phyloP scores from a whole-genome alignment of 35 echinoderm and acorn worm genomes.

The Lytechinus variegatus region DNA sequence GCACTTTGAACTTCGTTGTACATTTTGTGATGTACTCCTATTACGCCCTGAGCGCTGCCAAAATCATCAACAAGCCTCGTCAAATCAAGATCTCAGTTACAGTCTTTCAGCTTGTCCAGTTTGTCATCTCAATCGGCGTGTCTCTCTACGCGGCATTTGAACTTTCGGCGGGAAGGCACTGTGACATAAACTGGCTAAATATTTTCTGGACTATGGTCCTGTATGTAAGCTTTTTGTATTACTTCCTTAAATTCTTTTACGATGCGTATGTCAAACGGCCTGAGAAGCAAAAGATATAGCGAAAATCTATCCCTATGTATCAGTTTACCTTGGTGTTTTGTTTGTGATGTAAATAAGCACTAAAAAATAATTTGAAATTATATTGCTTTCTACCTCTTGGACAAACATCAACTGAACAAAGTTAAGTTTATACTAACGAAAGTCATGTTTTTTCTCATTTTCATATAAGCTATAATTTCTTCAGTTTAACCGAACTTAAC shows the following conservation, averaged over 20 bases:
- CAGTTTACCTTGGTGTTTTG: too few species aligned
- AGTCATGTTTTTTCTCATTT: too few species aligned
- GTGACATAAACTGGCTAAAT: constrained; percentile 53
- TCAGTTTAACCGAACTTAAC: too few species aligned
- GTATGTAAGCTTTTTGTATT: constrained; percentile 68
- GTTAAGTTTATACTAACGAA: too few species aligned
- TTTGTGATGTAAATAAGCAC: too few species aligned
- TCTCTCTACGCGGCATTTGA: constrained; percentile 50
- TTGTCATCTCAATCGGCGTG: constrained; percentile 52
- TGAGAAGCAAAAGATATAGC: not conserved
- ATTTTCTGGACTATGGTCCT: constrained; percentile 53
- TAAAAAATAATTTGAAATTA: too few species aligned
- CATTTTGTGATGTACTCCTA: constrained; percentile 80
- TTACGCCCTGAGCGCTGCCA: constrained; percentile 65
- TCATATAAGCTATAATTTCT: too few species aligned
- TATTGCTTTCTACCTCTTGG: too few species aligned
- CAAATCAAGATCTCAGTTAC: constrained; percentile 64
- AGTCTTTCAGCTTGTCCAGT: constrained; percentile 65
- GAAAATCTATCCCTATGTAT: too few species aligned
- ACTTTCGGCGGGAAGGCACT: not conserved
- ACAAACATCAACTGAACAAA: too few species aligned
- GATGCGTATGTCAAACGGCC: not conserved
- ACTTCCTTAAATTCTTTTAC: constrained; percentile 74
- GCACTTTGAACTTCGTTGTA: constrained; percentile 60
- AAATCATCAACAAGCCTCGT: constrained; percentile 48